Evolutionary conservation across 2,888 invertebrate species (phyloP).

Genomic region (Abscondita cerata): DNA sequence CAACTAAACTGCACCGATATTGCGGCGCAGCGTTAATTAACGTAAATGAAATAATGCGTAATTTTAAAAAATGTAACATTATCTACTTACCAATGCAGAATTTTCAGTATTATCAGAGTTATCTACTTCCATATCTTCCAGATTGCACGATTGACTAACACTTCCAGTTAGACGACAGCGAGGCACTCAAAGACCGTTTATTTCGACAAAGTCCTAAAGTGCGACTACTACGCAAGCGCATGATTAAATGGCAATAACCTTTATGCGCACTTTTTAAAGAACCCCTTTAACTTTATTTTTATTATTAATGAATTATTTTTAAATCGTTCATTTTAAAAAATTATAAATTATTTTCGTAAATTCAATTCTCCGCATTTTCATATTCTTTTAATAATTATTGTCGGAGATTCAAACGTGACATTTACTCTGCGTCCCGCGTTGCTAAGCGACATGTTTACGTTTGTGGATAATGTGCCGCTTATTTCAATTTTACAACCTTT

Average conservation of each 20-base stretch:
- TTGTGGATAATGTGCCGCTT: not conserved
- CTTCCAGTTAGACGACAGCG: slow-evolving; percentile 26
- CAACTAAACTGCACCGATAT: slow-evolving; percentile 11
- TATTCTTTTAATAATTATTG: not conserved
- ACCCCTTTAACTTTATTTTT: not conserved
- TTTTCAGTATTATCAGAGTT: slow-evolving; percentile 66
- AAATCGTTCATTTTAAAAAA: not conserved
- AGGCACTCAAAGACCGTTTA: slow-evolving; percentile 41
- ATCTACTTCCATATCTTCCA: slow-evolving; percentile 72
- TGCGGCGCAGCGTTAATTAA: slow-evolving; percentile 16
- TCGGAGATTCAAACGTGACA: not conserved
- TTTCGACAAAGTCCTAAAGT: slow-evolving; percentile 66
- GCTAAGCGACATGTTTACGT: slow-evolving; percentile 1
- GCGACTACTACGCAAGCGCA: slow-evolving; percentile 67
- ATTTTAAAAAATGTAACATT: slow-evolving; percentile 39
- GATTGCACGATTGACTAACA: slow-evolving; percentile 51
- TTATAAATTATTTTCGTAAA: not conserved
- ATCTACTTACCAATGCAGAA: slow-evolving; percentile 67
- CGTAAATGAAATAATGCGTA: not conserved
- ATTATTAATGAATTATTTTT: not conserved
- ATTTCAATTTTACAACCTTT: too few relatives aligned
- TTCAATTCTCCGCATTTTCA: not conserved
- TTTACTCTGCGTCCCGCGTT: not conserved
- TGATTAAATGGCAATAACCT: slow-evolving; percentile 40
- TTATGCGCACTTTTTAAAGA: slow-evolving; percentile 21